Evolutionary conservation across 2,888 invertebrate species (phyloP), one percentile per base, ranked within the genome.

Genomic region (Epirrita christyi): DNA sequence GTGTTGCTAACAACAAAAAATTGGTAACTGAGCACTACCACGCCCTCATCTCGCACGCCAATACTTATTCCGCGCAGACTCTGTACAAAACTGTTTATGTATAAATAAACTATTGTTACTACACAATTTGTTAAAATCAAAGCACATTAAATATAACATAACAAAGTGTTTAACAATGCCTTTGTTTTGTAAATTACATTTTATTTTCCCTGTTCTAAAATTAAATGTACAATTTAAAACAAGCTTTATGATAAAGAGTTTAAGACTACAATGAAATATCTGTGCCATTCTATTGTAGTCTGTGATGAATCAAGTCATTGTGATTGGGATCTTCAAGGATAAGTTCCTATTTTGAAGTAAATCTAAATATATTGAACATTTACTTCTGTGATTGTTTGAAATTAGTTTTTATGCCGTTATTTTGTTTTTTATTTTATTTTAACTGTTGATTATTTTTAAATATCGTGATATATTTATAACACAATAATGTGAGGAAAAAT

Each of bases 401-500:
- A 7, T 7, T 32, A 10, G 4, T n/a, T n/a, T n/a, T n/a, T n/a
- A n/a, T n/a, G n/a, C n/a, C n/a, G n/a, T n/a, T n/a, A n/a, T n/a
- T n/a, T n/a, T n/a, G n/a, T n/a, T n/a, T n/a, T n/a, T 32, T 32
- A 32, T 9, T 7, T 32, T 6, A 32, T 32, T 32, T 32, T 32
- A 7, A 10, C 3, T 5, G 10, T 36, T 2, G 5, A n/a, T 36
- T 2, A 6, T 36, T 36, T n/a, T 36, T 36, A n/a, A 6, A 5
- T 3, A 36, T 4, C 4, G 10, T 36, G 11, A 14, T n/a, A 6
- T 8, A 48, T n/a, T n/a, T n/a, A n/a, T n/a, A n/a, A n/a, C n/a
- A n/a, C n/a, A n/a, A n/a, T n/a, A n/a, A n/a, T n/a, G n/a, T n/a
- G 44, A 38, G 59, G 60, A 64, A 63, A 68, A 70, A 72, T 64